These are phyloP conservation scores for Phylloscopus trochilus DNA, from an alignment of 2,113 vertebrate genomes.

Conservation along the genomic window DNA sequence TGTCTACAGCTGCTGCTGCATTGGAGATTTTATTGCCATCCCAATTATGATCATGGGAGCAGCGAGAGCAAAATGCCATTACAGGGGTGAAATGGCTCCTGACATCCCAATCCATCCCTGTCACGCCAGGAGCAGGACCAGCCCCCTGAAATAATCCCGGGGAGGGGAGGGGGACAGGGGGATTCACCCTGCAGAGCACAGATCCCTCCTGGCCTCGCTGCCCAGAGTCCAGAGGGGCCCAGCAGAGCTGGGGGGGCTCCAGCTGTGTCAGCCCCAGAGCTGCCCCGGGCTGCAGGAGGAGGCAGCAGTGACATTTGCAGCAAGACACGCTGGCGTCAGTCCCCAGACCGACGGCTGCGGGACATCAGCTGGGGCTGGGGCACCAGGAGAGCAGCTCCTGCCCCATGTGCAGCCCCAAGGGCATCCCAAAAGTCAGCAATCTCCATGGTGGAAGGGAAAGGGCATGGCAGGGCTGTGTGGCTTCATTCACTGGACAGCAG, in stretches of 20 bases:
- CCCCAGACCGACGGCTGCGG: background rate
- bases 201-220: background rate
- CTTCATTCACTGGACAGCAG: background rate
- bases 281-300: background rate
- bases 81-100: background rate
- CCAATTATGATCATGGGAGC: background rate
- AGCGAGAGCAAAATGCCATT: background rate
- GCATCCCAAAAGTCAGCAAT: background rate
- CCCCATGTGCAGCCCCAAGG: background rate
- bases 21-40: background rate
- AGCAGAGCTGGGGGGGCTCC: background rate
- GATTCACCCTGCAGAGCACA: rapidly evolving
- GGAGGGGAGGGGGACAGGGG: background rate
- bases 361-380: background rate
- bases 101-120: background rate
- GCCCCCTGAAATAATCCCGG: rapidly evolving
- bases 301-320: background rate
- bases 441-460: background rate
- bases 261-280: background rate
- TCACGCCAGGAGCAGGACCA: background rate
- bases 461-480: rapidly evolving
- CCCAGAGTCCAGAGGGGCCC: background rate
- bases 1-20: background rate
- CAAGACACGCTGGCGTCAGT: rapidly evolving
- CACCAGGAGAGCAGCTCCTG: background rate